Base-by-base conservation (phyloP, 30 jellyfish, hydroid and myxozoan genomes). In the Turritopsis rubra region DNA sequence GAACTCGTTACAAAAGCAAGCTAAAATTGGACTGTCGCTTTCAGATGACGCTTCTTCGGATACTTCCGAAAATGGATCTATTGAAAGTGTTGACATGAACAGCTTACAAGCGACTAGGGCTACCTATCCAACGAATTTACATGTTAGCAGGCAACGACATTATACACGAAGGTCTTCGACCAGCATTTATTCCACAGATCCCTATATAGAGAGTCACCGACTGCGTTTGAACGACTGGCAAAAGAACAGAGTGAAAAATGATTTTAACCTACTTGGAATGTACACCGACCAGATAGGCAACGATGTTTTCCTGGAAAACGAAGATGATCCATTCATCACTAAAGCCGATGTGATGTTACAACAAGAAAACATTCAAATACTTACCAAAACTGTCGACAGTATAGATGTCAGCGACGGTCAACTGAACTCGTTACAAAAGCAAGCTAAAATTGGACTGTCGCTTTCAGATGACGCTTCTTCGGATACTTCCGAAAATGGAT, bases 191-290 rank as follows among this genome's bases (percentile, higher is more conserved):
- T 68, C 77, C 9, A 7, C 28, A 16, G 77, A 68, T 68, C 77
- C 77, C 17, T 68, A 68, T 19, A n/a, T 68, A 68, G 77, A 68
- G 19, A 68, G 77, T 68, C 77, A 68, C 30, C 77, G 77, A 9
- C 8, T 68, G 19, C 77, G 77, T 68, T 27, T 68, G 30, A 68
- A 68, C 77, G 77, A 23, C 17, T 9, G 77, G 19, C 77, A 68
- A 68, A 68, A 27, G 0, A 68, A 1, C 30, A 16, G 77, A n/a
- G 77, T 68, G 30, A n/a, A 23, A 68, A 68, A 41, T n/a, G n/a
- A n/a, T n/a, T n/a, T n/a, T n/a, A n/a, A n/a, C n/a, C n/a, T n/a
- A n/a, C n/a, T n/a, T n/a, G n/a, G n/a, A n/a, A n/a, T n/a, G n/a
- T n/a, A n/a, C n/a, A n/a, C n/a, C n/a, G n/a, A n/a, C n/a, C n/a